These are phyloP conservation scores for Enteromius argenteus DNA, from an alignment of 2,797 vertebrate species.

Conservation along the genomic window DNA sequence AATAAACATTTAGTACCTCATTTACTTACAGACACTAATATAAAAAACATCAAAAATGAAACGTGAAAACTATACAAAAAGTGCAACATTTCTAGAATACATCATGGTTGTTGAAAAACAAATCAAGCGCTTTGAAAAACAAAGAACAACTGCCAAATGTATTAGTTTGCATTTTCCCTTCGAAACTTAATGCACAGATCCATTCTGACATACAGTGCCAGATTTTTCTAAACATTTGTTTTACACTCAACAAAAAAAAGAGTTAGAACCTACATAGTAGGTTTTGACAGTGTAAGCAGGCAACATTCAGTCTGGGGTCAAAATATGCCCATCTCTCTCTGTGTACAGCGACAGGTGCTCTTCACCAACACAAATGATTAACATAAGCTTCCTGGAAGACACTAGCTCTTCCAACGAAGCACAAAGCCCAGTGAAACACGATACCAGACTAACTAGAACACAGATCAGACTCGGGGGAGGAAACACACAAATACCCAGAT, in stretches of 20 bases:
- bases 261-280: not conserved
- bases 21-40: not conserved
- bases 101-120: not conserved
- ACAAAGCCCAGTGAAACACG: slow-evolving; percentile 36
- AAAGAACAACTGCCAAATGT: not conserved
- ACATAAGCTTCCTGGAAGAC: slow-evolving; percentile 43
- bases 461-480: slow-evolving; percentile 26
- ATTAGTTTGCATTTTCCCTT: not conserved
- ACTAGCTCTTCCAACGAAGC: slow-evolving; percentile 13
- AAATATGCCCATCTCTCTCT: not conserved
- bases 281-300: not conserved
- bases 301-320: not conserved
- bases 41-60: not conserved
- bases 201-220: not conserved
- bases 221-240: not conserved
- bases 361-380: slow-evolving; percentile 13
- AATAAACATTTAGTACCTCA: not conserved
- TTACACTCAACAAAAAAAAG: not conserved
- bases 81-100: not conserved
- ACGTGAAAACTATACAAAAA: not conserved
- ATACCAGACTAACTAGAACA: slow-evolving; percentile 17
- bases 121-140: not conserved
- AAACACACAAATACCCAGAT: slow-evolving; percentile 33
- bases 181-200: not conserved
- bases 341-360: slow-evolving; percentile 40